Percentiles rank a stretch among this genome's conserved stretches.
Conservation (phyloP, 2,797 vertebrate genomes). For the Ctenopoma kingsleyae region DNA sequence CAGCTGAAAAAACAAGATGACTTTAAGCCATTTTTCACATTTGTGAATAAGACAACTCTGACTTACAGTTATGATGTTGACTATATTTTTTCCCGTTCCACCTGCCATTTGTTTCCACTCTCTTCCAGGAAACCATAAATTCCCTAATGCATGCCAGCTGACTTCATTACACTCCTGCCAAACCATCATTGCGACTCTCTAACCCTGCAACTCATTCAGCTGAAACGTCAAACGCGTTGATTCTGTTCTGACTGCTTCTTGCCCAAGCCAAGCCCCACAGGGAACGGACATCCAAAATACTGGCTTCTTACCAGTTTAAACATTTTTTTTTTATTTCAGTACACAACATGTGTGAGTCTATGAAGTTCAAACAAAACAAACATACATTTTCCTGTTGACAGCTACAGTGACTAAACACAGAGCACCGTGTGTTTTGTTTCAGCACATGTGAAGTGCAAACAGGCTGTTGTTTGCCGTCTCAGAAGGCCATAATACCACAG, state of each 20-base stretch:
- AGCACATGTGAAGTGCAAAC: conserved; percentile 51
- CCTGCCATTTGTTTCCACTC: conserved; percentile 24
- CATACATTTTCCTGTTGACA: conserved; percentile 22
- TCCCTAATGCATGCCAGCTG: conserved; percentile 43
- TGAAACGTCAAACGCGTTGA: conserved; percentile 56
- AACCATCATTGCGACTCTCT: conserved; percentile 48
- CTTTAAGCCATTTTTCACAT: conserved; percentile 16
- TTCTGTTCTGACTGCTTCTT: conserved; percentile 40
- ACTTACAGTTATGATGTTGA: conserved; percentile 9
- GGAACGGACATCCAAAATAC: conserved; percentile 24
- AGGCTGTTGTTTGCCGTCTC: conserved; percentile 56
- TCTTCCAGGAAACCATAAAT: conserved; percentile 30
- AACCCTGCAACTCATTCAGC: conserved; percentile 52
- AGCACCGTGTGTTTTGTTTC: conserved; percentile 43
- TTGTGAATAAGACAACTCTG: conserved; percentile 29
- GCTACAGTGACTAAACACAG: conserved; percentile 32
- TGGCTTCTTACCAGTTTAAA: conserved; percentile 45
- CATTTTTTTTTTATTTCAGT: conserved; percentile 29
- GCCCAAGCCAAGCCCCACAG: conserved; percentile 31
- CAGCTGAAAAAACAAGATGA: conserved; percentile 1
- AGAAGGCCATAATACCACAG: conserved; percentile 43
- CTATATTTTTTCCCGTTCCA: conserved; percentile 24
- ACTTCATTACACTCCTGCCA: conserved; percentile 60
- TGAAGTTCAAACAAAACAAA: conserved; percentile 37
- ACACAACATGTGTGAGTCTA: conserved; percentile 14